Conservation (phyloP, 2,888 invertebrate species). For the Lasioglossum zephyrum region DNA sequence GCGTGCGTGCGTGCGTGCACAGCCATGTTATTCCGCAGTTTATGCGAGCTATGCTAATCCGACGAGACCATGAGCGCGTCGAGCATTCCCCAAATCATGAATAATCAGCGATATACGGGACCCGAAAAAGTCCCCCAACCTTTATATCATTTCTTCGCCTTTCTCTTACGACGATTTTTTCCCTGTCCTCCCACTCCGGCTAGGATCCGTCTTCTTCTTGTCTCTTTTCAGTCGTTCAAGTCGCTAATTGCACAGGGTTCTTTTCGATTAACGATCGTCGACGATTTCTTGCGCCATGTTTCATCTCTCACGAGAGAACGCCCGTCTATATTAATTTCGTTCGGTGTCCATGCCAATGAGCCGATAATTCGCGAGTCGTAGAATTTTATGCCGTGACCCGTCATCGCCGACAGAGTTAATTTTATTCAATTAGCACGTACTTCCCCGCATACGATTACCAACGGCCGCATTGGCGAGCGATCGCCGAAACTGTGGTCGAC, state of each 20-base stretch:
- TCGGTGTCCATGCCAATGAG: neutral
- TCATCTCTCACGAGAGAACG: neutral
- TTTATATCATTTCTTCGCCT: slow-evolving; percentile 29
- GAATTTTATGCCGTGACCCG: neutral
- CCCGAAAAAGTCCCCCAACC: neutral
- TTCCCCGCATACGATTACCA: slow-evolving; percentile 48
- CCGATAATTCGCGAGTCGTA: slow-evolving; percentile 16
- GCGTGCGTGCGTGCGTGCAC: slow-evolving; percentile 69
- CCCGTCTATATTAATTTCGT: neutral
- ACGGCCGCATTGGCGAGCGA: neutral
- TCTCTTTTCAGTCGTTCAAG: neutral
- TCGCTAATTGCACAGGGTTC: slow-evolving; percentile 8
- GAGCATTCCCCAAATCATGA: slow-evolving; percentile 71
- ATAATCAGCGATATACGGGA: slow-evolving; percentile 56
- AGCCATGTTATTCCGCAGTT: slow-evolving; percentile 76
- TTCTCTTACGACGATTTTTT: neutral
- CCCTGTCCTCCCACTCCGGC: neutral
- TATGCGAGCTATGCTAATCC: slow-evolving; percentile 78
- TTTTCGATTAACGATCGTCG: neutral
- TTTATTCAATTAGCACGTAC: slow-evolving; percentile 45
- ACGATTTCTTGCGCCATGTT: neutral
- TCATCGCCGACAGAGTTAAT: slow-evolving; percentile 11
- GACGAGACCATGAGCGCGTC: slow-evolving; percentile 50
- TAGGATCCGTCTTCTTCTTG: neutral
- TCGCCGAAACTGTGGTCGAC: neutral